Percentiles rank a stretch among this genome's conserved stretches.
phyloP scores from a whole-genome alignment of 2,797 vertebrate genomes.

The Micropoecilia bifurca region DNA sequence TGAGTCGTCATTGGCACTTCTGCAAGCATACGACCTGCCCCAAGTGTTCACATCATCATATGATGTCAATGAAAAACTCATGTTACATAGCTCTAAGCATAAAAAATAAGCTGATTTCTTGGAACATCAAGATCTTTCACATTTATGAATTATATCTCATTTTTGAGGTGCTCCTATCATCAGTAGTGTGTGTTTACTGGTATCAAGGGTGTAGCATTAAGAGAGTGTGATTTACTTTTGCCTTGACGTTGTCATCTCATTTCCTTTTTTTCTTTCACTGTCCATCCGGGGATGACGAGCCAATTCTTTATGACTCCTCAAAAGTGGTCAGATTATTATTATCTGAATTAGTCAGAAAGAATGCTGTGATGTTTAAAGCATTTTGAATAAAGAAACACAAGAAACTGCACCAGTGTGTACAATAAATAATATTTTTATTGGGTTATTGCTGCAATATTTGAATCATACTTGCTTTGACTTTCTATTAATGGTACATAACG shows the following conservation, averaged over 20 bases:
- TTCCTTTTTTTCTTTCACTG: not conserved
- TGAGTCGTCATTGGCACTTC: not conserved
- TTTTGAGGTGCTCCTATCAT: not conserved
- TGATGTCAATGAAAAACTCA: not conserved
- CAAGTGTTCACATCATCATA: not conserved
- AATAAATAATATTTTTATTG: not conserved
- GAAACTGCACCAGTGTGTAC: not conserved
- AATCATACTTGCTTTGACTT: not conserved
- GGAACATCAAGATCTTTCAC: not conserved
- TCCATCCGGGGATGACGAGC: not conserved
- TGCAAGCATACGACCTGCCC: not conserved
- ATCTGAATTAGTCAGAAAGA: not conserved
- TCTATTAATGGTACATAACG: not conserved
- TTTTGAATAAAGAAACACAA: not conserved
- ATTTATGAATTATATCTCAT: not conserved
- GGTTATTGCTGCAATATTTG: not conserved
- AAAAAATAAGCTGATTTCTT: not conserved
- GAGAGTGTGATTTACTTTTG: not conserved
- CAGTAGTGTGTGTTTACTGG: not conserved
- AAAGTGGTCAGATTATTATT: not conserved
- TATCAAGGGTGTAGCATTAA: not conserved
- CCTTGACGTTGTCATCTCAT: not conserved
- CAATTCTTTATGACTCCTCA: not conserved
- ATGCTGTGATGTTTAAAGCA: not conserved
- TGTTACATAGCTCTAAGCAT: not conserved